Evolutionary conservation across 1,140 invertebrate species (phyloP), one percentile per base, ranked within the genome.

Genomic region (Leptinotarsa defecta): DNA sequence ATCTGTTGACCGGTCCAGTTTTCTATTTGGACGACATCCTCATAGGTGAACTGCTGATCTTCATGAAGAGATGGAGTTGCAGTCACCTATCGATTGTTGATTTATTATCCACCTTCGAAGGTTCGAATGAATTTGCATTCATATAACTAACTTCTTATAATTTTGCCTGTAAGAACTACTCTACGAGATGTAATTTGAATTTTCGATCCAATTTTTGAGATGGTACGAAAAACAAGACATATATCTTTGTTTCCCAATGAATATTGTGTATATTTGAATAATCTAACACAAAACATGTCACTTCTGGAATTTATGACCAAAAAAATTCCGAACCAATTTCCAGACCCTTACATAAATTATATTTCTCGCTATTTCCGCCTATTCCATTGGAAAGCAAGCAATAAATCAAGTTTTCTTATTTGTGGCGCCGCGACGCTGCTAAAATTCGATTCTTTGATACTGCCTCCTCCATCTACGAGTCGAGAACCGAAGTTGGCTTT

Each of bases 381-480:
- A 76, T 70, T 73, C 69, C 13, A 64, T 75, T 62, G 69, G 71
- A 76, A 72, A 76, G 71, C 70, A 52, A 8, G 52, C 63, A 69
- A 73, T 79, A 79, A 79, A 79, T 79, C 76, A 77, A 34, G 65
- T 69, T 79, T 79, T 79, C 78, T 79, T 57, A 57, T 57, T 57
- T 57, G 17, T 57, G 74, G 72, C 78, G 76, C 72, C 78, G 49
- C 68, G 69, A 72, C 76, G 78, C 57, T 76, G 78, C 68, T 71
- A 76, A 76, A 76, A 77, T 74, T 73, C 73, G 74, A 79, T 76
- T 76, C 76, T 75, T 70, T 69, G 52, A 48, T 49, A 78, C 74
- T 71, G 61, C 34, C 61, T 69, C 22, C 68, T 75, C 78, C 76
- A 79, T 79, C 74, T 79, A 71, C 34, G 17, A 72, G 72, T 73